phyloP scores from a whole-genome alignment of 2,113 vertebrate genomes.

The Strix uralensis region DNA sequence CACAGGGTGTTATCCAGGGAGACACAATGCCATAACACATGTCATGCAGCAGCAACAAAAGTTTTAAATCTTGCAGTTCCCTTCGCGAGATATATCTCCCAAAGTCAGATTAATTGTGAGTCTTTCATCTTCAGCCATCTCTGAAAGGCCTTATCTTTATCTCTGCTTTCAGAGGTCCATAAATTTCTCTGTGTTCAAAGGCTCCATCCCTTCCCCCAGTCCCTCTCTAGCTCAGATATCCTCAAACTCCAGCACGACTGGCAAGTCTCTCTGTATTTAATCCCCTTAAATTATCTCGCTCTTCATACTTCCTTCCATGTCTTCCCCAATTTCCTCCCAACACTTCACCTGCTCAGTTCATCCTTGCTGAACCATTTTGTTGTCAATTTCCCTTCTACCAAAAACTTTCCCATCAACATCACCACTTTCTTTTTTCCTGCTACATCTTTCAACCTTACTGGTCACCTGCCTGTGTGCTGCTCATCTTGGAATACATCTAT shows the following conservation, averaged over 20 bases:
- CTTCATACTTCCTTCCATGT: not conserved
- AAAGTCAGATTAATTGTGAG: slow-evolving; percentile 56
- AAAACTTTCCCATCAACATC: not conserved
- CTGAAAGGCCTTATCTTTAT: slow-evolving; percentile 61
- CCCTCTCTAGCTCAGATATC: slow-evolving; percentile 6
- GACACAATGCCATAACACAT: not conserved
- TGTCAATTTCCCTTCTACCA: not conserved
- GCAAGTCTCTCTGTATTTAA: not conserved
- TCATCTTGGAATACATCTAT: not conserved
- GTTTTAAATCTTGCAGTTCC: slow-evolving; percentile 53
- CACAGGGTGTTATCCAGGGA: slow-evolving; percentile 12
- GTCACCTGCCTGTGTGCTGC: not conserved
- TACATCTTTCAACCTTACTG: not conserved
- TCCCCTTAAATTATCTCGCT: not conserved
- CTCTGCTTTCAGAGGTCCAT: slow-evolving; percentile 59
- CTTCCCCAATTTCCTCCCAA: not conserved
- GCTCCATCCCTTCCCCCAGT: slow-evolving; percentile 30
- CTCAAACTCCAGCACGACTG: not conserved
- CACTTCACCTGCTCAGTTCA: not conserved
- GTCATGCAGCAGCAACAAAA: slow-evolving; percentile 30
- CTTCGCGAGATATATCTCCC: slow-evolving; percentile 53
- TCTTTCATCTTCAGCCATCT: slow-evolving; percentile 68
- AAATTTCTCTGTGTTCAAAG: slow-evolving; percentile 58
- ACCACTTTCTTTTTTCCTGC: not conserved
- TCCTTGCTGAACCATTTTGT: not conserved